Base-by-base conservation (phyloP, 2,888 invertebrate species). In the Amiota minor region DNA sequence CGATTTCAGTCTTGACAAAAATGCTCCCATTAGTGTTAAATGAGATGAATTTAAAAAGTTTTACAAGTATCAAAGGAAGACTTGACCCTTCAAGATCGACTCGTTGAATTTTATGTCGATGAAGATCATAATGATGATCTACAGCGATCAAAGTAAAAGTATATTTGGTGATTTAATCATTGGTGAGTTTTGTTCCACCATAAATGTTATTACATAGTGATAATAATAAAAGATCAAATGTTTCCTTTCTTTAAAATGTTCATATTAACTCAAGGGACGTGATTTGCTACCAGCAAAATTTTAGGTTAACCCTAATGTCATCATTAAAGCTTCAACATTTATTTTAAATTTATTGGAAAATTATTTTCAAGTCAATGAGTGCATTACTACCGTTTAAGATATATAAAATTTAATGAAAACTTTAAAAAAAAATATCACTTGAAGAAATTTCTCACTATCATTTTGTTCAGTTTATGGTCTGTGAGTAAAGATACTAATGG, bases 91-190 rank as follows among this genome's bases (percentile, higher is more conserved):
- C 9, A 65, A 23, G 16, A 47, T 10, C 45, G 18, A 47, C 45
- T 12, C 2, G 12, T n/a, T n/a, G n/a, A n/a, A n/a, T n/a, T n/a
- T n/a, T n/a, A n/a, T n/a, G n/a, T 55, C 55, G 55, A 55, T 16
- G 8, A 23, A 23, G 1, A 23, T 62, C 6, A n/a, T 35, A 14
- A 11, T 62, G 61, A 6, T 12, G 50, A n/a, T 23, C 50, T 23
- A 45, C 46, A 45, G n/a, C 16, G 47, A 14, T 71, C 56, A 81
- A 78, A 83, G 83, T 83, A 83, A 83, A 78, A 83, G 83, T 84
- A 79, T 77, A 70, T 35, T 35, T 49, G 46, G 46, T 49, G 56
- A 55, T 79, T 75, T 71, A 72, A 71, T 61, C 72, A 6, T 49
- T 20, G 1, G 23, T 67, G 45, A 35, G 72, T 76, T 23, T 75